Evolutionary conservation across 2,113 vertebrate genomes (phyloP), one percentile per base, ranked within the genome.

Genomic region (Myanophis thanlyinensis): DNA sequence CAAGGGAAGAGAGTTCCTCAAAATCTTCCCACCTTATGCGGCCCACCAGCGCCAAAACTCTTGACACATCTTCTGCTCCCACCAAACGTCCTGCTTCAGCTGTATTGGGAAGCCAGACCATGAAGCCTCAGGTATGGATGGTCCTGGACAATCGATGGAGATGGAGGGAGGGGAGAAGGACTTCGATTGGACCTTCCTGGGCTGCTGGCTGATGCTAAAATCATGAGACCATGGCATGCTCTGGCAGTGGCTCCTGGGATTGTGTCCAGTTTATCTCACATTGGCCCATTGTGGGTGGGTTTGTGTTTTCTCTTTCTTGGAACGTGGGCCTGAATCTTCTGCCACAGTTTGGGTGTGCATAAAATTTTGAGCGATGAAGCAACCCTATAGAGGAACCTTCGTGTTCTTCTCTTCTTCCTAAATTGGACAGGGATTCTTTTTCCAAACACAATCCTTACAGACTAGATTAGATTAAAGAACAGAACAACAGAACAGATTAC

Each of bases 11-110:
- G 7, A 0, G 3, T 0, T 0, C 27, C 40, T 92, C 67, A 0
- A 9, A 0, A 0, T 12, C 73, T 22, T 87, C 7, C 4, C 0
- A 15, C 1, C 0, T 0, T 0, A 0, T 0, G 0, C 7, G 18
- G 23, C 40, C 67, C 20, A 0, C 0, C 67, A 80, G 67, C 2
- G 67, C 67, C 0, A 80, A 80, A 40, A 35, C 0, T 15, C 13
- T 80, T 3, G 5, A 1, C n/a, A 0, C 1, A 8, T 7, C 67
- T 80, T 20, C 67, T 20, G 2, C n/a, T 20, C n/a, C 67, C n/a
- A 20, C 15, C n/a, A 80, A 80, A n/a, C 67, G 67, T 40, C 67
- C 67, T 5, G 20, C 67, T 80, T 80, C 67, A 20, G 67, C 67
- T 8, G n/a, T 8, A 6, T 8, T 20, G 20, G 67, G 67, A 35